Conservation (phyloP, 2,888 invertebrate species). For the Octonoba sinensis region DNA sequence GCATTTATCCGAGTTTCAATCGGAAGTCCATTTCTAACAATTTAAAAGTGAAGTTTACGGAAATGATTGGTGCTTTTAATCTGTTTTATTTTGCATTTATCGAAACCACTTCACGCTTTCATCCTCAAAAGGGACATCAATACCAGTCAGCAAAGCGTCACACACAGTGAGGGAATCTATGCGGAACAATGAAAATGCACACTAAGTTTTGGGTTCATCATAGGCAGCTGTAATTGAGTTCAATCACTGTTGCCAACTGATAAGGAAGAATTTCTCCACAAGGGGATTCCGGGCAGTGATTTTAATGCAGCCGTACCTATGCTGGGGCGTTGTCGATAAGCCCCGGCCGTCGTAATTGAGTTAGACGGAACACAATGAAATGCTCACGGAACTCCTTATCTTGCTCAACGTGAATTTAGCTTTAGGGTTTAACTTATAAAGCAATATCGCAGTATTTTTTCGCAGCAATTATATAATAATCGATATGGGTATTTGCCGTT, state of each 20-base stretch:
- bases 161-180: constrained; percentile 1
- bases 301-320: constrained; percentile 27
- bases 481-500: too few relatives aligned
- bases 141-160: too few relatives aligned
- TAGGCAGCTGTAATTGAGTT: constrained; percentile 29
- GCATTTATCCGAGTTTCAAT: too few relatives aligned
- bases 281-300: constrained; percentile 36
- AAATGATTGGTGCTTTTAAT: too few relatives aligned
- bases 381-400: constrained; percentile 24
- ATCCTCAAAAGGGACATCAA: too few relatives aligned
- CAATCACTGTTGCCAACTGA: constrained; percentile 58
- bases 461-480: too few relatives aligned
- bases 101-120: too few relatives aligned
- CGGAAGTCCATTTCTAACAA: too few relatives aligned
- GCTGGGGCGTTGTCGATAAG: constrained; percentile 33
- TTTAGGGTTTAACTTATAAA: too few relatives aligned
- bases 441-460: too few relatives aligned
- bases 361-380: constrained; percentile 30
- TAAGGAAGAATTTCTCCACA: constrained; percentile 48
- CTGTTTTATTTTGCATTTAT: too few relatives aligned
- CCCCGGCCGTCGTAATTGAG: constrained; percentile 19
- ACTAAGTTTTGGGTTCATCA: constrained; percentile 12
- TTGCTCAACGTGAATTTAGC: background rate
- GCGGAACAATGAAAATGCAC: constrained; percentile 20
- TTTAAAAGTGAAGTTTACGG: too few relatives aligned